A percentile compares a stretch with the other conserved stretches of the same genome.
Conservation (phyloP, 2,888 invertebrate species). For the Ischnura elegans region DNA sequence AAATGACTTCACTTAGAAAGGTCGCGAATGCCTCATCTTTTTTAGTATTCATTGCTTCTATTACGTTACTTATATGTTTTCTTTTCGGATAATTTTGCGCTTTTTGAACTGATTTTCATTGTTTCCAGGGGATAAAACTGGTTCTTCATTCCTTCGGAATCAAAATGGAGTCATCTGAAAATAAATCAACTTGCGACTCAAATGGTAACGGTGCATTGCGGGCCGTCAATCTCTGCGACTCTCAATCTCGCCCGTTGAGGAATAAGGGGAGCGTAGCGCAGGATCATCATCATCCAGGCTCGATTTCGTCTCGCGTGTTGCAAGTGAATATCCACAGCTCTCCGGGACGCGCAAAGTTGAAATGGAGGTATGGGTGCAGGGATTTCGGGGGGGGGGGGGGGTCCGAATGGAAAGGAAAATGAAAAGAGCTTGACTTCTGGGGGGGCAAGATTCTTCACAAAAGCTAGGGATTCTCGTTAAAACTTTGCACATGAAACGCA, state of each 20-base stretch:
- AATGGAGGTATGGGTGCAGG: neutral
- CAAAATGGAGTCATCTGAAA: too few relatives aligned
- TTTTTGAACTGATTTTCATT: too few relatives aligned
- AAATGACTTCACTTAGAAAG: too few relatives aligned
- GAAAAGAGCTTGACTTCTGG: neutral
- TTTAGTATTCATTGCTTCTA: too few relatives aligned
- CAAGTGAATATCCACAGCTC: neutral
- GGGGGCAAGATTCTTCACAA: neutral
- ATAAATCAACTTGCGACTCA: neutral
- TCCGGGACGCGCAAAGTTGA: too few relatives aligned
- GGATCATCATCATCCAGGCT: neutral
- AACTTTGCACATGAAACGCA: conserved; percentile 31
- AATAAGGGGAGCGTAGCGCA: neutral
- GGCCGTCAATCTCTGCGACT: neutral
- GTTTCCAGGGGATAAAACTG: too few relatives aligned
- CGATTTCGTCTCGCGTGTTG: neutral
- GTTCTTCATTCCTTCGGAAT: too few relatives aligned
- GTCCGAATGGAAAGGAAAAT: neutral
- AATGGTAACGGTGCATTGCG: neutral
- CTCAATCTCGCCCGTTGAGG: neutral
- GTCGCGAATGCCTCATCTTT: too few relatives aligned
- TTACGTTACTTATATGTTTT: too few relatives aligned
- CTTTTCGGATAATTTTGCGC: too few relatives aligned
- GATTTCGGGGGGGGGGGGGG: neutral
- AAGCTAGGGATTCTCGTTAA: conserved; percentile 24